Evolutionary conservation across 2,797 vertebrate species (phyloP).

Genomic region (Malacoctenus gilli): DNA sequence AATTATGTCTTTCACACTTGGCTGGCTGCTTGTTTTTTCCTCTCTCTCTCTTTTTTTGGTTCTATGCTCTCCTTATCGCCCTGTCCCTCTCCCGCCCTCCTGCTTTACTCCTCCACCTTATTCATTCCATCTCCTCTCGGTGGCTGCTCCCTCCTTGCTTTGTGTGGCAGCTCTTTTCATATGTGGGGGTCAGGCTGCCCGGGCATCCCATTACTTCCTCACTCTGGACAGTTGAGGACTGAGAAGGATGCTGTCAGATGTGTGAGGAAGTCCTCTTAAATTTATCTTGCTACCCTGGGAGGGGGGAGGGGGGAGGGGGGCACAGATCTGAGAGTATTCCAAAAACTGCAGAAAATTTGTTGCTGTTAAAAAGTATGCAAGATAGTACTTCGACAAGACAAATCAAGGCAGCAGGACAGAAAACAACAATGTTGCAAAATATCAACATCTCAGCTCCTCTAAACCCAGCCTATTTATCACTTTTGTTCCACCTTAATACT

Average conservation of each 20-base stretch:
- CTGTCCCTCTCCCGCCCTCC: slow-evolving; percentile 46
- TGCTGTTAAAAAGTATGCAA: too few species aligned
- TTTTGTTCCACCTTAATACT: slow-evolving; percentile 12
- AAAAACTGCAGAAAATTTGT: too few species aligned
- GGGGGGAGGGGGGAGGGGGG: too few species aligned
- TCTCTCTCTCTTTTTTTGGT: slow-evolving; percentile 18
- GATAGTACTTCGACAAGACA: too few species aligned
- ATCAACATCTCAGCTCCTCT: slow-evolving; percentile 1
- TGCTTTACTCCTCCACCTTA: slow-evolving; percentile 54
- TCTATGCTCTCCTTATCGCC: slow-evolving; percentile 55
- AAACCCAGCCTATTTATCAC: neutral
- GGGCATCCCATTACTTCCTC: slow-evolving; percentile 69
- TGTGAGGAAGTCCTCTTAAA: slow-evolving; percentile 68
- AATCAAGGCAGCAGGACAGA: too few species aligned
- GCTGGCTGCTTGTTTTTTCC: slow-evolving; percentile 63
- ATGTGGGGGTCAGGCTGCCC: slow-evolving; percentile 71
- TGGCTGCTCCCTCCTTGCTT: slow-evolving; percentile 60
- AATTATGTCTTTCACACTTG: slow-evolving; percentile 84
- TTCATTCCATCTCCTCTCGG: slow-evolving; percentile 74
- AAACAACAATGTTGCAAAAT: neutral
- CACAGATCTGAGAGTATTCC: too few species aligned
- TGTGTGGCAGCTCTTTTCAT: slow-evolving; percentile 67
- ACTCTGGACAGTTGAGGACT: slow-evolving; percentile 48
- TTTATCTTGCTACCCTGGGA: slow-evolving; percentile 51
- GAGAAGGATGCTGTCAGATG: slow-evolving; percentile 63